A percentile compares a stretch with the other conserved stretches of the same genome.
phyloP scores from a whole-genome alignment of 2,113 vertebrate genomes.

The Gobius niger region DNA sequence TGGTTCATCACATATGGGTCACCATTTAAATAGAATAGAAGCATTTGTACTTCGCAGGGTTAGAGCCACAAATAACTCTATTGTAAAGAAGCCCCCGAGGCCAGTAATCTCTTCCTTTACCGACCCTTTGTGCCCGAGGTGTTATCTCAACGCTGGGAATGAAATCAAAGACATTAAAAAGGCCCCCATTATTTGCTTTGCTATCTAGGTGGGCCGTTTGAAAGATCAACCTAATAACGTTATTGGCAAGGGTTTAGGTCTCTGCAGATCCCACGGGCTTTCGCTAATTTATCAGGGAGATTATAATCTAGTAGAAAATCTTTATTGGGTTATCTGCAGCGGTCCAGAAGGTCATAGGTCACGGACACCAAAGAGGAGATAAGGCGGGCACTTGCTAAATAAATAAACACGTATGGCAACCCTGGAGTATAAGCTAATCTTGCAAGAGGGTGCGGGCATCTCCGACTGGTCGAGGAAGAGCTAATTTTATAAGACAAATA shows the following conservation, averaged over 20 bases:
- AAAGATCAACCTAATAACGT: neutral
- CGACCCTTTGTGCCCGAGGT: neutral
- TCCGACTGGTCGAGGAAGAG: neutral
- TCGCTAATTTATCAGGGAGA: constrained; percentile 3
- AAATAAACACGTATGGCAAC: neutral
- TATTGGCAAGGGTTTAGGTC: neutral
- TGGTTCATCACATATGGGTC: too few relatives aligned
- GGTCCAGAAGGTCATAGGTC: constrained; percentile 22
- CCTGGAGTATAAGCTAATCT: neutral
- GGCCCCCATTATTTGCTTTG: neutral
- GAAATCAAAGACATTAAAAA: neutral
- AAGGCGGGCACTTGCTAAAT: neutral
- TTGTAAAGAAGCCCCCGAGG: neutral
- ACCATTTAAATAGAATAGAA: too few relatives aligned
- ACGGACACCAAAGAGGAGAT: constrained; percentile 9
- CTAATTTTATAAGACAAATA: constrained; percentile 8
- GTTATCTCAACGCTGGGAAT: neutral
- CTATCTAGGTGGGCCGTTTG: neutral
- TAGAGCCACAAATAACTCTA: too few relatives aligned
- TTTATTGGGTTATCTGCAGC: constrained; percentile 9
- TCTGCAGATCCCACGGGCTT: neutral
- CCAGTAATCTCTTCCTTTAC: neutral
- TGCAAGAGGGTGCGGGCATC: neutral
- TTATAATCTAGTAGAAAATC: neutral
- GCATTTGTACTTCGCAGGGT: too few relatives aligned